phyloP scores from a whole-genome alignment of 2,113 vertebrate species.

The Coracopsis vasa region DNA sequence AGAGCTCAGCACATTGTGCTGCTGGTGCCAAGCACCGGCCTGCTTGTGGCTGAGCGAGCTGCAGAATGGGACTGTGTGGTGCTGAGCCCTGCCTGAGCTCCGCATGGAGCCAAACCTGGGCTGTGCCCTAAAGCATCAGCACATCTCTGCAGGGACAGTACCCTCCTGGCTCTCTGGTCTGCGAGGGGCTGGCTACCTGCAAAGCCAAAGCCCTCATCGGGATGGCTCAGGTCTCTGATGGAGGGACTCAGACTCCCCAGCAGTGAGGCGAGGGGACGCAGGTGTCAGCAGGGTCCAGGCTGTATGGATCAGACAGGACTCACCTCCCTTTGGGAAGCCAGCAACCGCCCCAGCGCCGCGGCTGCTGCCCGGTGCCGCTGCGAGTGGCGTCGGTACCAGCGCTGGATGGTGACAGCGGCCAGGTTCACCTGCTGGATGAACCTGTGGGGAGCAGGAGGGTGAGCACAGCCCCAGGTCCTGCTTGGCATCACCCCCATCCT shows the following conservation, averaged over 20 bases:
- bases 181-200: accelerated
- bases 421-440: conserved; percentile 90
- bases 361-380: conserved; percentile 61
- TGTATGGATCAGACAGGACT: not conserved
- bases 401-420: conserved; percentile 89
- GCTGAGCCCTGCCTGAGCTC: not conserved
- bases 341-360: conserved; percentile 64
- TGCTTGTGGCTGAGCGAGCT: not conserved
- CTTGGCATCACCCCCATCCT: accelerated
- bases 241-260: accelerated
- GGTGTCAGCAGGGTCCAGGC: accelerated
- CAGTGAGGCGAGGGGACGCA: accelerated
- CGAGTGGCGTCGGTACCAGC: conserved; percentile 86
- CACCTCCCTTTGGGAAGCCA: conserved; percentile 82
- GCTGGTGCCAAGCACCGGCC: not conserved
- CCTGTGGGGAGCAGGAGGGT: conserved; percentile 60
- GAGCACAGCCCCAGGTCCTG: accelerated
- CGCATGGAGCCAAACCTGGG: not conserved
- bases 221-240: not conserved
- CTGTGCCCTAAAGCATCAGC: not conserved
- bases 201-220: not conserved
- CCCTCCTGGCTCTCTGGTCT: not conserved
- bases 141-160: accelerated
- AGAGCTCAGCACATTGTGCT: not conserved
- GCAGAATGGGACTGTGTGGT: accelerated